A percentile compares a stretch with the other conserved stretches of the same genome.
Conservation (phyloP, 2,888 invertebrate genomes). For the Cantharis flavilabris region DNA sequence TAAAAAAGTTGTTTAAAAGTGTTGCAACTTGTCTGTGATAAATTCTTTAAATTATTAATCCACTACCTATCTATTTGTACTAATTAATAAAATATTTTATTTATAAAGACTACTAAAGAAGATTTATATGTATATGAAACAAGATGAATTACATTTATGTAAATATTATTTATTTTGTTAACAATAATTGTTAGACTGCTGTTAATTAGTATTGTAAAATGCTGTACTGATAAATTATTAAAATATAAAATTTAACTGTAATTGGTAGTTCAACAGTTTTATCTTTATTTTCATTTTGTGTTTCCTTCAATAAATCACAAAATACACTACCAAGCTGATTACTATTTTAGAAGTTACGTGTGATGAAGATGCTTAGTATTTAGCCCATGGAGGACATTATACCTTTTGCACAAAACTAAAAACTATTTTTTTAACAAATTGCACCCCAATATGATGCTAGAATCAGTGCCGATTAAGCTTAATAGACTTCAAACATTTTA, state of each 20-base stretch:
- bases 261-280: not conserved
- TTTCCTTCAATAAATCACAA: no score
- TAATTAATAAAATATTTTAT: not conserved
- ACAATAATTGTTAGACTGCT: not conserved
- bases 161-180: not conserved
- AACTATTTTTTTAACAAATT: no score
- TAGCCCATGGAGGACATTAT: no score
- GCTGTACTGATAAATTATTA: not conserved
- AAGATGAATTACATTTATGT: not conserved
- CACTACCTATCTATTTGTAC: not conserved
- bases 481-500: no score
- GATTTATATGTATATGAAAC: not conserved
- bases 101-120: not conserved
- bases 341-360: no score
- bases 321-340: no score
- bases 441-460: no score
- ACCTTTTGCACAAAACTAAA: no score
- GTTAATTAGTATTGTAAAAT: not conserved
- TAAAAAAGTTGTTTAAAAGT: not conserved
- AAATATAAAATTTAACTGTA: not conserved
- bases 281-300: not conserved
- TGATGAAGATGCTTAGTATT: no score
- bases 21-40: constrained; percentile 12
- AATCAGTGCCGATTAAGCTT: no score
- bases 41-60: not conserved